Base-by-base conservation (phyloP, 1,140 invertebrate species). In the Nephila pilipes region DNA sequence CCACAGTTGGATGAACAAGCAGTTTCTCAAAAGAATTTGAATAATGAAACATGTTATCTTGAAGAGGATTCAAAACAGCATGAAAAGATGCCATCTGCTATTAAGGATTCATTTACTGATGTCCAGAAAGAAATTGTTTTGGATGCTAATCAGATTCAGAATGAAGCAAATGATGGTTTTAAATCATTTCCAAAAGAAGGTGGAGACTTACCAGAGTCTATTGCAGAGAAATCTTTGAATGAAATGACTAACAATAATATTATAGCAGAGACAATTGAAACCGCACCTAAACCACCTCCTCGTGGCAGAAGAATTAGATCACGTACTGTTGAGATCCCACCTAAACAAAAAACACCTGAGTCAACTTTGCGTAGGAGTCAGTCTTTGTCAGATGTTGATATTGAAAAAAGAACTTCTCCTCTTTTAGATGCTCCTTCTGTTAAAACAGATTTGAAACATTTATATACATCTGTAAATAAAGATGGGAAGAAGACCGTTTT, bases 401-500 rank as follows among this genome's bases (percentile, higher is more conserved):
- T 92, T 25, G 18, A 85, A 60, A 92, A 87, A 75, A 91, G 58
- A 87, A 55, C 83, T 10, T 36, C 63, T 54, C 22, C n/a, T 57
- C 32, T 83, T 75, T 8, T 60, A 36, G 5, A 22, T 58, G 38
- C 5, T 22, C 12, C 85, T 14, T 25, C 63, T 20, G n/a, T 36
- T 36, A 75, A 65, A 16, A 14, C 18, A 1, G 90, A 92, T 38
- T 46, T 92, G 25, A 94, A 94, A 79, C 25, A 85, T 22, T 60
- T 94, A 10, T 94, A 94, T 83, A 94, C 93, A 55, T 46, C 38
- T 54, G 83, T 94, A 18, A 89, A 94, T 32, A 94, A 94, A 87
- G 87, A 93, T 87, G 60, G 63, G 0, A 87, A 87, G 75, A 91
- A 83, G 16, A 22, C 58, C 38, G n/a, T 18, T 92, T 57, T 75